Evolutionary conservation across 2,888 invertebrate species (phyloP).

Genomic region (Thysanoteuthis rhombus): DNA sequence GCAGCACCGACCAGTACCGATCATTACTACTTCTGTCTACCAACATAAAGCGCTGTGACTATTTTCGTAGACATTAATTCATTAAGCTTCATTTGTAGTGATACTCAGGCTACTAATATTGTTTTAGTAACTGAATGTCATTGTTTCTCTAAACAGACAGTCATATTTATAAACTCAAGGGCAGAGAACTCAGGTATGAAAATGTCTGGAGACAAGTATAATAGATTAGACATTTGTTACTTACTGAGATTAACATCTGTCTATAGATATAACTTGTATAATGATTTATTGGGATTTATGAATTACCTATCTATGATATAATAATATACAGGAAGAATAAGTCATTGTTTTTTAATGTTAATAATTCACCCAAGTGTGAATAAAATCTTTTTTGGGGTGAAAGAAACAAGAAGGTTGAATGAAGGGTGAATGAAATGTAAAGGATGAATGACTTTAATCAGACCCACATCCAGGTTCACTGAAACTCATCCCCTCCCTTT

Average conservation of each 20-base stretch:
- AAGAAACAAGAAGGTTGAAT: too few relatives aligned
- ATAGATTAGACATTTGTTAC: neutral
- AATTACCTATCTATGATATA: neutral
- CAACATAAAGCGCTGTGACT: neutral
- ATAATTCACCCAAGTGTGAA: too few relatives aligned
- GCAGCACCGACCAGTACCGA: neutral
- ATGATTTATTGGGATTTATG: neutral
- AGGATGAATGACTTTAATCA: too few relatives aligned
- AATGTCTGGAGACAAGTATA: neutral
- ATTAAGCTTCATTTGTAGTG: neutral
- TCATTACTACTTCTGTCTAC: neutral
- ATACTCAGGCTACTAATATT: neutral
- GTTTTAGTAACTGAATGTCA: neutral
- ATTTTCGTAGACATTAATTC: neutral
- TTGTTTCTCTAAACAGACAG: neutral
- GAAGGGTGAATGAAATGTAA: too few relatives aligned
- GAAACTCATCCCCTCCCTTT: too few relatives aligned
- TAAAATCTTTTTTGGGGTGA: too few relatives aligned
- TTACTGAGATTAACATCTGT: neutral
- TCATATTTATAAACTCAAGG: neutral
- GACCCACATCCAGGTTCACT: too few relatives aligned
- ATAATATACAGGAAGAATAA: neutral
- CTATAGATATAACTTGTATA: too few relatives aligned
- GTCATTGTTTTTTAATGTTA: too few relatives aligned
- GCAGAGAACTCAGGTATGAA: neutral